Base-by-base conservation (phyloP, 92 coral and sea anemone species). In the Bergia puertoricense region DNA sequence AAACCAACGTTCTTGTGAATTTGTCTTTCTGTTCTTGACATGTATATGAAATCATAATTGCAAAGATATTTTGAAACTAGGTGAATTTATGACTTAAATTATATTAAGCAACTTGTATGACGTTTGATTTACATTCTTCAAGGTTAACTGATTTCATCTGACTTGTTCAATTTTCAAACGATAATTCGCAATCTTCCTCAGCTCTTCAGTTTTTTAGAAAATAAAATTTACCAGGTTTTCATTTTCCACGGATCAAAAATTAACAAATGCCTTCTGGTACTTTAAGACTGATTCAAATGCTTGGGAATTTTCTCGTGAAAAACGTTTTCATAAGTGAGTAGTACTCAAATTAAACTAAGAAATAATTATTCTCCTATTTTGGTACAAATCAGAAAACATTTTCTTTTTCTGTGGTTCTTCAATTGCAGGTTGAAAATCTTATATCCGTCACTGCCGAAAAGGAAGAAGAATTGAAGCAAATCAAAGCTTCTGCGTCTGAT, bases 351-450 rank as follows among this genome's bases (percentile, higher is more conserved):
- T 54, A 54, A 54, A 22, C 69, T 62, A 62, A 15, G 8, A 62
- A 62, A 3, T 62, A 22, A 4, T 62, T 20, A 1, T 62, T 15
- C 0, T 23, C 69, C 16, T 6, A 13, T 10, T 10, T 54, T 54
- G 57, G 14, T 54, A 18, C 3, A 23, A 62, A 18, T 62, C 69
- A 62, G 1, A 4, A 14, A 2, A 23, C 69, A 62, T 18, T 62
- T 62, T 37, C 48, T 76, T 65, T 37, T 45, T 39, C 15, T 9
- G 59, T 44, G 54, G 6, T 66, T 57, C 59, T 54, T 57, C 57
- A 56, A 6, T 69, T 89, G 38, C 87, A 97, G 99, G 85, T 97
- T 54, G 92, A 93, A 46, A 89, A 48, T 41, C 85, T 93, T 40
- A 91, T 80, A 65, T 84, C 92, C 1, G 65, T 86, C 15, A 92